Evolutionary conservation across 2,797 vertebrate species (phyloP).

Genomic region (Arnoldichthys spilopterus): DNA sequence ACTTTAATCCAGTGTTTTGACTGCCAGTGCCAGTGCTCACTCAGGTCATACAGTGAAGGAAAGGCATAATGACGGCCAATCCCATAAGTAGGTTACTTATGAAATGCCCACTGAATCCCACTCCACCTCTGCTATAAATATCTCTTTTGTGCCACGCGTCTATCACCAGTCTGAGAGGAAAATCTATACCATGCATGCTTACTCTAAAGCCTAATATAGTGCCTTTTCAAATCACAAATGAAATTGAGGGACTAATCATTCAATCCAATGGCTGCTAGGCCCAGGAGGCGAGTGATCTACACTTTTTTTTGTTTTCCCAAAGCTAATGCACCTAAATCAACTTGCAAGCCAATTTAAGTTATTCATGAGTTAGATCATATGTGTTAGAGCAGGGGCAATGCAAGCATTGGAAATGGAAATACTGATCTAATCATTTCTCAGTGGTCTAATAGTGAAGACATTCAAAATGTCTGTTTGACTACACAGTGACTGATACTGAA

Average conservation of each 20-base stretch:
- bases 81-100: conserved; percentile 14
- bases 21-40: background rate
- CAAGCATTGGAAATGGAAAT: no score
- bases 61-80: conserved; percentile 8
- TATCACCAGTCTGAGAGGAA: background rate
- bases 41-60: background rate
- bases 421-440: no score
- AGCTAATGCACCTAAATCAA: background rate
- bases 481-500: no score
- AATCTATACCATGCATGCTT: background rate
- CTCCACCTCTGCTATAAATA: conserved; percentile 3
- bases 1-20: conserved; percentile 15
- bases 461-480: no score
- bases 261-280: background rate
- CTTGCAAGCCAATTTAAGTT: background rate
- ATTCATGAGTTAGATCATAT: background rate
- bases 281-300: background rate
- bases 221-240: background rate
- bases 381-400: background rate
- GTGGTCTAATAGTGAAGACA: no score
- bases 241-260: background rate
- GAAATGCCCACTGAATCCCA: conserved; percentile 2
- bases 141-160: background rate
- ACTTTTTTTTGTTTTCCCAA: background rate
- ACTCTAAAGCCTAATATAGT: background rate